Conservation (phyloP, 2,113 vertebrate genomes). For the Centropristis striata region DNA sequence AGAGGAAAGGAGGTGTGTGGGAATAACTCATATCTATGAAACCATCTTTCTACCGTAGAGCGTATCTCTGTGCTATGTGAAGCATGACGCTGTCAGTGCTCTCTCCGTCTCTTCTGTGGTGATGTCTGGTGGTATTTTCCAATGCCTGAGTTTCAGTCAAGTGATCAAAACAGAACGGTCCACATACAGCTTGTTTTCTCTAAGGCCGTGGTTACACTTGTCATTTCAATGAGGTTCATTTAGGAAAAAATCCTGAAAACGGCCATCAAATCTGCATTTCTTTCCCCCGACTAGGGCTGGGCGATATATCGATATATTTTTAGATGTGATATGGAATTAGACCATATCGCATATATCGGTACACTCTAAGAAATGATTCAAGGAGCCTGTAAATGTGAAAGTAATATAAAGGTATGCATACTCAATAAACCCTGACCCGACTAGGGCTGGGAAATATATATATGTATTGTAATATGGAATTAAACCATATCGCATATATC, state of each 20-base stretch:
- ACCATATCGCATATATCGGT: too few species aligned
- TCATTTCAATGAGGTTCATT: slow-evolving; percentile 39
- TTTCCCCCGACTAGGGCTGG: too few species aligned
- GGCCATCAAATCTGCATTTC: not conserved
- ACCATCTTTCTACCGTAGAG: slow-evolving; percentile 79
- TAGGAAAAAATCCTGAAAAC: not conserved
- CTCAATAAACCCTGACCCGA: too few species aligned
- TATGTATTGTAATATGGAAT: too few species aligned
- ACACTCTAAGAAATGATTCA: too few species aligned
- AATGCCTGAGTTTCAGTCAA: slow-evolving; percentile 46
- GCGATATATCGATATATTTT: too few species aligned
- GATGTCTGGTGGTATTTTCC: slow-evolving; percentile 74
- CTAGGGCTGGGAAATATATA: too few species aligned
- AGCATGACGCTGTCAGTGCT: slow-evolving; percentile 69
- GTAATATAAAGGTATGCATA: too few species aligned
- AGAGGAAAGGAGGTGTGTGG: slow-evolving; percentile 44
- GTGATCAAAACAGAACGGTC: slow-evolving; percentile 33
- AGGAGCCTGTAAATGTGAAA: too few species aligned
- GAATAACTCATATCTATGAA: slow-evolving; percentile 31
- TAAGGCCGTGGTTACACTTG: slow-evolving; percentile 59
- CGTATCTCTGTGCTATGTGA: slow-evolving; percentile 58
- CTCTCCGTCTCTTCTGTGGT: slow-evolving; percentile 75
- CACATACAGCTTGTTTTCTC: slow-evolving; percentile 51
- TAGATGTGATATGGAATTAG: too few species aligned
- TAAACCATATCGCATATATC: too few species aligned